Percentiles rank a stretch among this genome's conserved stretches.
These are phyloP conservation scores for Drosophila setosimentum DNA, from an alignment of 2,888 invertebrate species.

Conservation along the genomic window DNA sequence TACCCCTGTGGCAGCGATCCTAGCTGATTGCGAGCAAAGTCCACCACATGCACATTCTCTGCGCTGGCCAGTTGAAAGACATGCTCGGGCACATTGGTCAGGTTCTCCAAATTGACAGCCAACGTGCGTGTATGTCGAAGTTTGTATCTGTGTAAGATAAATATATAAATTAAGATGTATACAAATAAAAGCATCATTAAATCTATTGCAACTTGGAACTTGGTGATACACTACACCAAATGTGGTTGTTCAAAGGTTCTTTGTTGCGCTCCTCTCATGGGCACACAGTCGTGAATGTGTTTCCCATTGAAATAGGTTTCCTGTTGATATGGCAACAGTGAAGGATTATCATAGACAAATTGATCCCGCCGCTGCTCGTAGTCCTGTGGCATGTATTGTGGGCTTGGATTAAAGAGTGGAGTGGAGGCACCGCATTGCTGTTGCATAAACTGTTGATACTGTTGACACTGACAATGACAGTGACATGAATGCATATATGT, in stretches of 20 bases:
- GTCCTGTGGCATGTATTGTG: slow-evolving; percentile 9
- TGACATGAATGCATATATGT: slow-evolving; percentile 10
- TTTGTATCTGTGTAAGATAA: slow-evolving; percentile 86
- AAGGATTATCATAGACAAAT: background rate
- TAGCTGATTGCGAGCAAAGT: slow-evolving; percentile 93
- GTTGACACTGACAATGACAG: slow-evolving; percentile 19
- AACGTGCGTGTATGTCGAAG: slow-evolving; percentile 86
- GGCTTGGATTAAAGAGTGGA: slow-evolving; percentile 2
- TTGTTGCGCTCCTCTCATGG: slow-evolving; percentile 2
- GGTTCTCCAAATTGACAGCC: slow-evolving; percentile 86
- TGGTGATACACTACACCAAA: slow-evolving; percentile 74
- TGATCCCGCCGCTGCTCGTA: slow-evolving; percentile 21
- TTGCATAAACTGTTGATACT: slow-evolving; percentile 35
- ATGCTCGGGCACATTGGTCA: slow-evolving; percentile 89
- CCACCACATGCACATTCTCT: slow-evolving; percentile 90
- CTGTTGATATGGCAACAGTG: slow-evolving; percentile 1
- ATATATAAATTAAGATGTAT: background rate
- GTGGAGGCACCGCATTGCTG: slow-evolving; percentile 5
- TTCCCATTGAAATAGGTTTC: slow-evolving; percentile 1
- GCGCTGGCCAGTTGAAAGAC: slow-evolving; percentile 90
- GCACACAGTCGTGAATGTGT: slow-evolving; percentile 9
- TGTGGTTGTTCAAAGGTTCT: slow-evolving; percentile 38
- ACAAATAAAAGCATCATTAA: background rate
- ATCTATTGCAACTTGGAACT: slow-evolving; percentile 23
- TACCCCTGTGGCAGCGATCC: slow-evolving; percentile 89